phyloP scores from a whole-genome alignment of 1,140 invertebrate genomes.

The Listronotus oregonensis region DNA sequence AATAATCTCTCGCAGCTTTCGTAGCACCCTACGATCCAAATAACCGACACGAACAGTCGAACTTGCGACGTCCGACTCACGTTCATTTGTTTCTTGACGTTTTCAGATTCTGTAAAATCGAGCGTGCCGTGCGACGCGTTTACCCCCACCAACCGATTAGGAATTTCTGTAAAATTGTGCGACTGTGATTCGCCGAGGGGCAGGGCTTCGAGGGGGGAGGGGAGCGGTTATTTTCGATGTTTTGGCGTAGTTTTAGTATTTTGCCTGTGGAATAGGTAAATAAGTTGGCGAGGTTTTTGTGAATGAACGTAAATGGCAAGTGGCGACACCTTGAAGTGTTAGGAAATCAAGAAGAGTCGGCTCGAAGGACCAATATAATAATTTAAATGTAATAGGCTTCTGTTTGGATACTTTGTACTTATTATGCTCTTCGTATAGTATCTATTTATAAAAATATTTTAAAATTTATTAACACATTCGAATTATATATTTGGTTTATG shows the following conservation, averaged over 20 bases:
- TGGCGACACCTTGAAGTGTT: conserved; percentile 14
- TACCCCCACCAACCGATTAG: not conserved
- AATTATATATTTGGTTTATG: no score
- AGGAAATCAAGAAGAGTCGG: no score
- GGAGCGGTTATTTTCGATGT: conserved; percentile 23
- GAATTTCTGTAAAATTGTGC: conserved; percentile 39
- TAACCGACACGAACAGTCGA: conserved; percentile 29
- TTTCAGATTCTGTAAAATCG: conserved; percentile 27
- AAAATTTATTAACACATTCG: no score
- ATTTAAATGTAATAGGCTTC: no score
- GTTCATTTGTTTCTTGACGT: conserved; percentile 18
- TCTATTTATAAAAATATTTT: no score
- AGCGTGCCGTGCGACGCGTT: conserved; percentile 7
- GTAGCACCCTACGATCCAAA: conserved; percentile 5
- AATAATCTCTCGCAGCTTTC: conserved; percentile 7
- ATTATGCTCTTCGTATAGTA: no score
- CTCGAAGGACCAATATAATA: no score
- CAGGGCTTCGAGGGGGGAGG: conserved; percentile 16
- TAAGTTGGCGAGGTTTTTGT: conserved; percentile 1
- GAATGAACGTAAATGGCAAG: conserved; percentile 6
- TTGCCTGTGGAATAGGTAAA: conserved; percentile 17
- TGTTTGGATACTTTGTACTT: no score
- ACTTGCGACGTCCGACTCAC: conserved; percentile 30
- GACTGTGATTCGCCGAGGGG: conserved; percentile 33
- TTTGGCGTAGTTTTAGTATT: conserved; percentile 18